Conservation (phyloP, 2,888 invertebrate genomes). For the Antheraea assamensis region DNA sequence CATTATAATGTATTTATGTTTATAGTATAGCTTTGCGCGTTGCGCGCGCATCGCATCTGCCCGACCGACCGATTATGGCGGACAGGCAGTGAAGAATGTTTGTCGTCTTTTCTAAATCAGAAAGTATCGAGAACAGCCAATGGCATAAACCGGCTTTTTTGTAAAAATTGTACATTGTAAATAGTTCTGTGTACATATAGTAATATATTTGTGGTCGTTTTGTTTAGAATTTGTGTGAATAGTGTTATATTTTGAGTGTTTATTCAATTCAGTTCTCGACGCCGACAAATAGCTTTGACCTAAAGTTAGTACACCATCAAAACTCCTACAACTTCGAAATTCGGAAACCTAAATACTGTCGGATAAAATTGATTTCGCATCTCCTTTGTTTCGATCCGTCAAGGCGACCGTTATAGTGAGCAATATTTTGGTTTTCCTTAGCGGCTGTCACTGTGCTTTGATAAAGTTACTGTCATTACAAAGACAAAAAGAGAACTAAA, state of each 20-base stretch:
- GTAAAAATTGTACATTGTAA: slow-evolving; percentile 87
- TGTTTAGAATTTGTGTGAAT: slow-evolving; percentile 84
- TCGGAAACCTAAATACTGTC: slow-evolving; percentile 42
- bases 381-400: slow-evolving; percentile 82
- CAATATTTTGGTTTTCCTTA: slow-evolving; percentile 76
- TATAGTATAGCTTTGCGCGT: slow-evolving; percentile 78
- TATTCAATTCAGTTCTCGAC: slow-evolving; percentile 83
- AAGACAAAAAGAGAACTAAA: slow-evolving; percentile 64
- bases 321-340: slow-evolving; percentile 59
- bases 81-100: slow-evolving; percentile 79
- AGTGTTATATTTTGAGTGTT: slow-evolving; percentile 83
- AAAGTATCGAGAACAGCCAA: slow-evolving; percentile 85
- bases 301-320: slow-evolving; percentile 74
- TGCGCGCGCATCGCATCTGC: slow-evolving; percentile 82
- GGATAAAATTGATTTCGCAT: slow-evolving; percentile 53
- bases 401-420: slow-evolving; percentile 79
- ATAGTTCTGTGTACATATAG: slow-evolving; percentile 88
- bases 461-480: slow-evolving; percentile 72
- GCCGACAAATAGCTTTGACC: slow-evolving; percentile 78
- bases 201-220: slow-evolving; percentile 85
- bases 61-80: slow-evolving; percentile 81
- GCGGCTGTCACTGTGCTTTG: slow-evolving; percentile 78
- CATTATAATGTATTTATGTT: slow-evolving; percentile 62
- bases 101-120: slow-evolving; percentile 81
- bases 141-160: slow-evolving; percentile 85